Base-by-base conservation (phyloP, 2,797 vertebrate genomes). In the Myripristis murdjan region DNA sequence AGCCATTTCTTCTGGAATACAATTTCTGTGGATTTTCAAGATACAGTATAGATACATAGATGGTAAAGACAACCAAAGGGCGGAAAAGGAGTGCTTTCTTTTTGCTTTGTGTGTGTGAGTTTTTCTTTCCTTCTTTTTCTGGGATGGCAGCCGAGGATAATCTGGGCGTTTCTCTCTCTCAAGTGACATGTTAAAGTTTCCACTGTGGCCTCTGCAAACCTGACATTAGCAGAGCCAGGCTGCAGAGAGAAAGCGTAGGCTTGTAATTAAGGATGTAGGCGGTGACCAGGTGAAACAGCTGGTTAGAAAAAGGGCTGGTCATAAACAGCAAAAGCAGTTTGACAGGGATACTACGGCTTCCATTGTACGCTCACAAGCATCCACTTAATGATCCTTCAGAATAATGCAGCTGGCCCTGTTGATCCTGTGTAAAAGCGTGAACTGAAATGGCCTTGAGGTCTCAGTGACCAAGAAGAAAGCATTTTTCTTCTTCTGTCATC, bases 111-210 rank as follows among this genome's bases (percentile, higher is more conserved):
- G 44, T 44, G 15, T 20, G n/a, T n/a, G n/a, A n/a, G n/a, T n/a
- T n/a, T n/a, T n/a, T n/a, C n/a, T n/a, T n/a, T n/a, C n/a, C n/a
- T n/a, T n/a, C n/a, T 48, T 18, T 10, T 39, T 10, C 15, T 23
- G 20, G 4, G 1, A 4, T 24, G 0, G 48, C 33, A 16, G 44
- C 44, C 46, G 18, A n/a, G 16, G 26, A 16, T 10, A 59, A 47
- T 57, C 18, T 47, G 15, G 18, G 20, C 41, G 22, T 52, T 58
- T 60, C 44, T 48, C 23, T 57, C 2, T 31, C 0, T 2, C n/a
- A n/a, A 46, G 51, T 49, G 5, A 61, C 60, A 69, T 3, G 3
- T 70, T 31, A 64, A 24, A 14, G n/a, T 53, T 31, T 3, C 43
- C 31, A 35, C 11, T 15, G 2, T 26, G n/a, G 49, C 3, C 37